Evolutionary conservation across 2,113 vertebrate species (phyloP), one percentile per base, ranked within the genome.

Genomic region (Perca schrenkii): DNA sequence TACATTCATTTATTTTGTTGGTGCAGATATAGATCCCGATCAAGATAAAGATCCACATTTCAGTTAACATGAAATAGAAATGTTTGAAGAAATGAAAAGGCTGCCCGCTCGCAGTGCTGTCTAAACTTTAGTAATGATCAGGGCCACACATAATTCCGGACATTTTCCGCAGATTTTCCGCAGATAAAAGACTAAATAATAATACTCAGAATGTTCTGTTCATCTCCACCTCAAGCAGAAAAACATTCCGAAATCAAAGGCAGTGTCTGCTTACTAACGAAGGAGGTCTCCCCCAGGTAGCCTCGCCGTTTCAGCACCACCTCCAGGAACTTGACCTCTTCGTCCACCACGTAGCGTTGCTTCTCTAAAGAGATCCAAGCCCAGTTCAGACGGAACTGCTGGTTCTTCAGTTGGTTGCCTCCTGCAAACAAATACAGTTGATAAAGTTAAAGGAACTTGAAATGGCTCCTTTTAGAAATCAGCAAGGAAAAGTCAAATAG

Each of bases 281-380:
- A 99, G 8, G 97, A 98, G 0, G 98, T 99, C 94, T 99, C 98
- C 77, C 97, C 98, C 66, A 99, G 94, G 85, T 97, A 99, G 12
- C 98, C 98, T 85, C 98, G 96, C 11, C 98, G 96, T 82, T 95
- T 97, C 73, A 99, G 95, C 80, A 95, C 80, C 73, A 99, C 93
- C 88, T 98, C 98, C 80, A 99, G 91, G 86, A 96, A 97, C 90
- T 96, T 98, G 85, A 94, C 90, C 68, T 98, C 97, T 81, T 99
- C 98, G 8, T 99, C 96, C 89, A 99, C 93, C 72, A 97, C 92
- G 40, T 98, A 97, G 90, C 96, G 95, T 7, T 97, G 94, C 78
- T 96, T 98, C 93, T 98, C 98, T 79, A 99, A 92, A 6, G 97
- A 99, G 83, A 99, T 98, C 98, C 98, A 99, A 15, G 98, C 97